A percentile compares a stretch with the other conserved stretches of the same genome.
phyloP scores from a whole-genome alignment of 1,140 invertebrate species.

The Oryctes rhinoceros region DNA sequence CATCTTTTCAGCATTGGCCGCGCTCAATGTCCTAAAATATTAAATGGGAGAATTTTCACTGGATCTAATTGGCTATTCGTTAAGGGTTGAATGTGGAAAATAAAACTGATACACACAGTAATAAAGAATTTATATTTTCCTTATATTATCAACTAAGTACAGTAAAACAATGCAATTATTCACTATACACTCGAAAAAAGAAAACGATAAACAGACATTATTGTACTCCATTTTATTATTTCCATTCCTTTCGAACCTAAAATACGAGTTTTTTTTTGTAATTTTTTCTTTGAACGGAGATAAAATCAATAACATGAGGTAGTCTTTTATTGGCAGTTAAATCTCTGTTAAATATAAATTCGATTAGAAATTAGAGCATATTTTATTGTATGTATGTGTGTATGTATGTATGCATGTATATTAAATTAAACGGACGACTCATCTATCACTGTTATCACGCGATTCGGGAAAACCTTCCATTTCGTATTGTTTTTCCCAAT shows the following conservation, averaged over 20 bases:
- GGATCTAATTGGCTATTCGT: no score
- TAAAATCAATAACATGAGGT: constrained; percentile 39
- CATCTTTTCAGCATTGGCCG: no score
- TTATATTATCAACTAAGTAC: constrained; percentile 8
- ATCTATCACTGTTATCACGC: constrained; percentile 78
- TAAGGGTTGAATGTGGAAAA: not conserved
- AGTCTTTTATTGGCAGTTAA: constrained; percentile 42
- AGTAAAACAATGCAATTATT: constrained; percentile 18
- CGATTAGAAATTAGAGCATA: constrained; percentile 25
- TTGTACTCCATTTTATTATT: constrained; percentile 15
- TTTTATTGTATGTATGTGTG: not conserved
- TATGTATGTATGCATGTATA: not conserved
- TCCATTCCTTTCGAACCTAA: not conserved
- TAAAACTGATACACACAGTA: constrained; percentile 7
- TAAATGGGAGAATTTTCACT: no score
- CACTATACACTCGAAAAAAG: constrained; percentile 12
- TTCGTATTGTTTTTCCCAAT: constrained; percentile 48
- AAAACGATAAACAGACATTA: constrained; percentile 12
- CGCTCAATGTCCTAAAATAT: no score
- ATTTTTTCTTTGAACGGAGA: not conserved
- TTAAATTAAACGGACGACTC: constrained; percentile 68
- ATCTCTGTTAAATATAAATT: constrained; percentile 32
- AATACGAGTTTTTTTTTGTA: not conserved
- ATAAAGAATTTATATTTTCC: constrained; percentile 35
- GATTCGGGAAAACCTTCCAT: constrained; percentile 61